phyloP scores from a whole-genome alignment of 1,140 invertebrate species.

The Frieseomelitta varia region DNA sequence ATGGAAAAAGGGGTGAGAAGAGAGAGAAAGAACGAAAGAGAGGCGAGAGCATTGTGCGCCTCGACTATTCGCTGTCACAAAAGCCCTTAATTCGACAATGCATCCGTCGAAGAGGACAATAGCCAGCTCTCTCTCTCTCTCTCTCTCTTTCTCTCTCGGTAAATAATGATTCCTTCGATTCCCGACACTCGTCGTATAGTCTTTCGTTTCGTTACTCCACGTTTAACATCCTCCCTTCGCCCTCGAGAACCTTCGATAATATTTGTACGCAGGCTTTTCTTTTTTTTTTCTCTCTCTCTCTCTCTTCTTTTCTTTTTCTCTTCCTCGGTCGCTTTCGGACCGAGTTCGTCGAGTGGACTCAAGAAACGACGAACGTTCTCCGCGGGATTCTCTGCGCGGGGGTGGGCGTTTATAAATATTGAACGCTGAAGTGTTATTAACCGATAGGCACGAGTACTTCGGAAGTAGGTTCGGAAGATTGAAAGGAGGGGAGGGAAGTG shows the following conservation, averaged over 20 bases:
- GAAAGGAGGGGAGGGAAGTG: not conserved
- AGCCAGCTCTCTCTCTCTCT: conserved; percentile 31
- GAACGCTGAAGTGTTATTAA: conserved; percentile 3
- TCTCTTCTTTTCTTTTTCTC: too few species aligned
- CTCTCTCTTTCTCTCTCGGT: conserved; percentile 33
- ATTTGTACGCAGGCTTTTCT: conserved; percentile 12
- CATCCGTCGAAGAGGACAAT: conserved; percentile 60
- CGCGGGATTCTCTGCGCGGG: not conserved
- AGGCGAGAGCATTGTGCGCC: conserved; percentile 46
- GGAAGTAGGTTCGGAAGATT: not conserved
- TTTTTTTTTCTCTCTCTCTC: too few species aligned
- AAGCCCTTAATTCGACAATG: conserved; percentile 71
- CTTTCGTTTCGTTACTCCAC: conserved; percentile 20
- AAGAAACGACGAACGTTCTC: not conserved
- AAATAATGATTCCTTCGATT: conserved; percentile 67
- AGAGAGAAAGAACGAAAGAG: not conserved
- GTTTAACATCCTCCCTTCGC: conserved; percentile 3
- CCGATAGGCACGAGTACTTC: not conserved
- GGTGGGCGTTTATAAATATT: not conserved
- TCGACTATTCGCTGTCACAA: conserved; percentile 60
- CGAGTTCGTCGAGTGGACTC: not conserved
- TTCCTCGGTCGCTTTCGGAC: too few species aligned
- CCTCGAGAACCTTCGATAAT: conserved; percentile 31
- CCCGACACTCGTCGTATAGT: conserved; percentile 28
- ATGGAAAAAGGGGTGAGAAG: not conserved